Evolutionary conservation across 2,797 vertebrate genomes (phyloP).

Genomic region (Chrysocyon brachyurus): DNA sequence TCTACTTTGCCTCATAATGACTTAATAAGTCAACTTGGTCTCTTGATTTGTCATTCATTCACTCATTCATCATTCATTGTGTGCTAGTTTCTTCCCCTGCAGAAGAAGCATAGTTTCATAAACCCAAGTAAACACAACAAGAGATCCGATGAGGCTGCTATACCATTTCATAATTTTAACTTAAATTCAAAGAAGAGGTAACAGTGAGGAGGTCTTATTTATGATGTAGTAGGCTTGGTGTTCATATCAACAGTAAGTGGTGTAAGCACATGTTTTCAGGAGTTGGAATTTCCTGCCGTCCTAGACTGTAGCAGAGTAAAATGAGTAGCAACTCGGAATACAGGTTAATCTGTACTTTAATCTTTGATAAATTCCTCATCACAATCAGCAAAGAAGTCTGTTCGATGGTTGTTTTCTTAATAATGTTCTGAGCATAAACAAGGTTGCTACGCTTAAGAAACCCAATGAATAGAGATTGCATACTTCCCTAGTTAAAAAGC

Average conservation of each 20-base stretch:
- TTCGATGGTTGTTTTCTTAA: slow-evolving; percentile 58
- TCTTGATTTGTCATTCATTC: background rate
- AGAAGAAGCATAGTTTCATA: slow-evolving; percentile 33
- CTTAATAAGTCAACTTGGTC: background rate
- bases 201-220: background rate
- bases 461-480: background rate
- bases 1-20: background rate
- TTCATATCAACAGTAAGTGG: background rate
- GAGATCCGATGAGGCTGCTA: background rate
- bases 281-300: slow-evolving; percentile 21
- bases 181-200: background rate
- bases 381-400: slow-evolving; percentile 4
- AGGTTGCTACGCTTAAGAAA: slow-evolving; percentile 62
- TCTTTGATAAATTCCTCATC: background rate
- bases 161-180: slow-evolving; percentile 25
- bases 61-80: background rate
- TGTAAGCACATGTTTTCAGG: background rate
- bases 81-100: background rate
- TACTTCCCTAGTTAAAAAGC: slow-evolving; percentile 72
- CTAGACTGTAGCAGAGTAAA: background rate
- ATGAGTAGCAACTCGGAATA: background rate
- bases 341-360: slow-evolving; percentile 39
- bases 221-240: background rate
- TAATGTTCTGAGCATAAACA: slow-evolving; percentile 48
- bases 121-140: background rate